Percentiles rank a stretch among this genome's conserved stretches.
phyloP scores from a whole-genome alignment of 2,888 invertebrate species.

The Sericinus montela region DNA sequence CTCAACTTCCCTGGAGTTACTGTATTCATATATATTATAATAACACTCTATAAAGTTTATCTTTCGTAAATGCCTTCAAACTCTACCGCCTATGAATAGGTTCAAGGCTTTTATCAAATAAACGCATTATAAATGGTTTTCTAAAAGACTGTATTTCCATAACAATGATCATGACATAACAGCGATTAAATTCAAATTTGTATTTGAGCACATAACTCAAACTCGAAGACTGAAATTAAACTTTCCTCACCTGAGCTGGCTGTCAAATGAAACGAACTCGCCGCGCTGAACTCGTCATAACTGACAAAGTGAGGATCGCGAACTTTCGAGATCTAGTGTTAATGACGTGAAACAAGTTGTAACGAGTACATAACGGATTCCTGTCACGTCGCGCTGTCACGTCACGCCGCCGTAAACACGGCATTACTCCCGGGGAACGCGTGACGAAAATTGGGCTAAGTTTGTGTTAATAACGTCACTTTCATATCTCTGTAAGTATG shows the following conservation, averaged over 20 bases:
- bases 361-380: slow-evolving; percentile 7
- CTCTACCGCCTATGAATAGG: too few species aligned
- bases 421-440: slow-evolving; percentile 18
- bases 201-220: background rate
- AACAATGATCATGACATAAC: too few species aligned
- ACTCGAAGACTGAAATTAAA: background rate
- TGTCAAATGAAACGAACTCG: slow-evolving; percentile 7
- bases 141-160: too few species aligned
- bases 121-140: too few species aligned
- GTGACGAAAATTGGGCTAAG: slow-evolving; percentile 22
- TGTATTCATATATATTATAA: too few species aligned
- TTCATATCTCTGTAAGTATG: slow-evolving; percentile 11
- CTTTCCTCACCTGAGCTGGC: slow-evolving; percentile 1
- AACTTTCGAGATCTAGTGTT: slow-evolving; percentile 22
- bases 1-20: too few species aligned
- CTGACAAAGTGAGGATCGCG: slow-evolving; percentile 13
- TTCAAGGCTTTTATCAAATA: too few species aligned
- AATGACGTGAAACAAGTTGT: slow-evolving; percentile 31
- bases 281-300: slow-evolving; percentile 2
- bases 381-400: slow-evolving; percentile 24
- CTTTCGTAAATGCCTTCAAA: too few species aligned
- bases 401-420: slow-evolving; percentile 32
- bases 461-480: slow-evolving; percentile 19
- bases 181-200: too few species aligned
- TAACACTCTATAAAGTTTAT: too few species aligned